phyloP scores from a whole-genome alignment of 2,888 invertebrate species.

The Tenodera sinensis region DNA sequence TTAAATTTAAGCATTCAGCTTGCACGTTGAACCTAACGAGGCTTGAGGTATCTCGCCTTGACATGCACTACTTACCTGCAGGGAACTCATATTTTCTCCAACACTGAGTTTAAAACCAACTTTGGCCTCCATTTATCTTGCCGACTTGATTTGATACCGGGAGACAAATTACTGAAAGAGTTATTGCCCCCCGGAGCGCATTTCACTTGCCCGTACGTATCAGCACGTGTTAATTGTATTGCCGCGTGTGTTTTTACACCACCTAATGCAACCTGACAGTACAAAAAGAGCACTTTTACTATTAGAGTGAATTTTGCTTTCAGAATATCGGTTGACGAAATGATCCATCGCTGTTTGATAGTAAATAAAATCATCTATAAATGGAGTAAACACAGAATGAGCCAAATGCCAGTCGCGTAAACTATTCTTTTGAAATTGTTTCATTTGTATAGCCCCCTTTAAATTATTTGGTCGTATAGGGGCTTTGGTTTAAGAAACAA shows the following conservation, averaged over 20 bases:
- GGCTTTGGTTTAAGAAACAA: too few species aligned
- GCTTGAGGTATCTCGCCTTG: neutral
- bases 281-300: too few species aligned
- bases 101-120: constrained; percentile 1
- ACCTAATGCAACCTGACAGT: too few species aligned
- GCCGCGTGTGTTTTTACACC: neutral
- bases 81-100: constrained; percentile 8
- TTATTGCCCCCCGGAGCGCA: neutral
- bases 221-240: neutral
- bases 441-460: too few species aligned
- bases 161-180: constrained; percentile 11
- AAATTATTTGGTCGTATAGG: too few species aligned
- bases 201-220: neutral
- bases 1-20: neutral
- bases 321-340: neutral
- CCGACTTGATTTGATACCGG: constrained; percentile 5
- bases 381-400: too few species aligned
- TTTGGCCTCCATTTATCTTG: constrained; percentile 7
- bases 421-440: too few species aligned
- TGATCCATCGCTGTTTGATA: too few species aligned
- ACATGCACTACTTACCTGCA: neutral
- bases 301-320: neutral
- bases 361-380: too few species aligned
- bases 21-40: neutral
- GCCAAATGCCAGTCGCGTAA: too few species aligned